Evolutionary conservation across 2,888 invertebrate genomes (phyloP).

Genomic region (Branchellion lobata): DNA sequence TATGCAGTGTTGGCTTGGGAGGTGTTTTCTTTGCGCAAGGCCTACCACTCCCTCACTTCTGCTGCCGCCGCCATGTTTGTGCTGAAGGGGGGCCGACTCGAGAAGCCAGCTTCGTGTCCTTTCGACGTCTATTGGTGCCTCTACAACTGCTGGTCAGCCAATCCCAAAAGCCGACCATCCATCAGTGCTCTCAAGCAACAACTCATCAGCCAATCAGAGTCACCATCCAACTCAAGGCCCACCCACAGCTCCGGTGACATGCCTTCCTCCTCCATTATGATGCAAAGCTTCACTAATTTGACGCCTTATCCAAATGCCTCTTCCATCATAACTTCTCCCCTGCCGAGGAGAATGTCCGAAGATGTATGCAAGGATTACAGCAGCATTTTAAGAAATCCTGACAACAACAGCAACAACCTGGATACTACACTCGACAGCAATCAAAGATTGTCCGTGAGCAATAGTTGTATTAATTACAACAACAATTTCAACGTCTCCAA

Average conservation of each 20-base stretch:
- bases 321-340: neutral
- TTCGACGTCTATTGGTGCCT: slow-evolving; percentile 50
- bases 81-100: slow-evolving; percentile 51
- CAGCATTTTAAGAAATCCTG: neutral
- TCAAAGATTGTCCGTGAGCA: neutral
- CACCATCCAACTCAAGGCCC: neutral
- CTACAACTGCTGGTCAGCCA: slow-evolving; percentile 49
- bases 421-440: neutral
- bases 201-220: neutral
- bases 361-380: neutral
- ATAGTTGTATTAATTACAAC: too few species aligned
- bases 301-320: neutral
- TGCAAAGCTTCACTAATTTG: neutral
- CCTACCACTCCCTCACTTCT: slow-evolving; percentile 49
- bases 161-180: slow-evolving; percentile 7
- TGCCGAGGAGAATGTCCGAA: neutral
- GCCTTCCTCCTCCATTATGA: neutral
- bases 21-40: slow-evolving; percentile 50
- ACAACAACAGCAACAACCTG: neutral
- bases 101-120: slow-evolving; percentile 51
- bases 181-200: neutral
- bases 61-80: slow-evolving; percentile 51
- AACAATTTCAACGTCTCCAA: too few species aligned
- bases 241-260: neutral
- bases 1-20: slow-evolving; percentile 52